Evolutionary conservation across 1,140 invertebrate genomes (phyloP).

Genomic region (Thrips palmi): DNA sequence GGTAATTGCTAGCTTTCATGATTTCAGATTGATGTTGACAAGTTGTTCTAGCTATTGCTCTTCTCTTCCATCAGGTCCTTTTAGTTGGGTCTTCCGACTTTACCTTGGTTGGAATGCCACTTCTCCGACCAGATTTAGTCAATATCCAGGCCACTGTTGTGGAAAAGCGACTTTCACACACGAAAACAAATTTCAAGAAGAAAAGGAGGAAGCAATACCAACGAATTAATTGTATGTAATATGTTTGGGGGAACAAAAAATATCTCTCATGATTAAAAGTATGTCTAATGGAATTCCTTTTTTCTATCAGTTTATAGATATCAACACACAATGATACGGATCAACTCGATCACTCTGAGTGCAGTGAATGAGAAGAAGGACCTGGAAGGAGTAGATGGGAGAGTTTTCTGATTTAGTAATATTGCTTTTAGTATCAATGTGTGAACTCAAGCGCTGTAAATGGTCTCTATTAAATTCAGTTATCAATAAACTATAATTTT

Average conservation of each 20-base stretch:
- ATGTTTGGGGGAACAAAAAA: slow-evolving; percentile 1
- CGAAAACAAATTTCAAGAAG: slow-evolving; percentile 32
- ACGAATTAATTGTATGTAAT: slow-evolving; percentile 16
- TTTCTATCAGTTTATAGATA: slow-evolving; percentile 9
- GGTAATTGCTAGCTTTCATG: too few species aligned
- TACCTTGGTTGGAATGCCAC: slow-evolving; percentile 61
- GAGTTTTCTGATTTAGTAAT: too few species aligned
- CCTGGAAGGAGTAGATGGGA: slow-evolving; percentile 6
- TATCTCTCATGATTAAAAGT: background rate
- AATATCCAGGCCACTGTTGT: slow-evolving; percentile 69
- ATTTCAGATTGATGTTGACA: too few species aligned
- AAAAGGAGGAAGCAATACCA: slow-evolving; percentile 16
- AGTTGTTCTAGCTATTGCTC: too few species aligned
- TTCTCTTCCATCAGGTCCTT: slow-evolving; percentile 31
- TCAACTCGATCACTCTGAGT: slow-evolving; percentile 9
- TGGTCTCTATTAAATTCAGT: too few species aligned
- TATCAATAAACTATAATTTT: too few species aligned
- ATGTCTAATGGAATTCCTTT: background rate
- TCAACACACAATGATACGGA: slow-evolving; percentile 9
- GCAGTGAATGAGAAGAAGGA: slow-evolving; percentile 7
- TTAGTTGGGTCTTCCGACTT: slow-evolving; percentile 71
- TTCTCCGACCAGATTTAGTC: slow-evolving; percentile 56
- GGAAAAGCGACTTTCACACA: slow-evolving; percentile 74
- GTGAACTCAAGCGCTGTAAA: too few species aligned
- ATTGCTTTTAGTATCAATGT: too few species aligned